Evolutionary conservation across 2,797 vertebrate species (phyloP).

Genomic region (Galagoides demidoff): DNA sequence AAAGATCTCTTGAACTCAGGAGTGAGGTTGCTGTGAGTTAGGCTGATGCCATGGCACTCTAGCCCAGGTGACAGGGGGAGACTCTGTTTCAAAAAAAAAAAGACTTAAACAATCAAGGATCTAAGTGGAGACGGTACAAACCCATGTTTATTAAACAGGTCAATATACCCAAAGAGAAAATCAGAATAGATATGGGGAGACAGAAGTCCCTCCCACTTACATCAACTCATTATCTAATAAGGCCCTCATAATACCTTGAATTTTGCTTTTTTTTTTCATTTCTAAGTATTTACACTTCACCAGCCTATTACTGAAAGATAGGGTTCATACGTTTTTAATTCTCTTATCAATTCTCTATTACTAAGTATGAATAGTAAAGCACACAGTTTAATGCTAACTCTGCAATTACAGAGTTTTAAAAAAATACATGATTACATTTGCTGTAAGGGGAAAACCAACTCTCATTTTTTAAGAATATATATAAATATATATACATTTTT

Average conservation of each 20-base stretch:
- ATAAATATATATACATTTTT: too few relatives aligned
- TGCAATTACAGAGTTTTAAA: not conserved
- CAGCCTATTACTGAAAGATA: constrained; percentile 29
- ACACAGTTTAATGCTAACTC: constrained; percentile 9
- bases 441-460: not conserved
- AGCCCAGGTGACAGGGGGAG: too few relatives aligned
- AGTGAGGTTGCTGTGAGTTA: too few relatives aligned
- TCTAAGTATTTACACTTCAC: constrained; percentile 11
- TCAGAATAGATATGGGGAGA: not conserved
- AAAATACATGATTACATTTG: not conserved
- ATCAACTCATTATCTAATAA: not conserved
- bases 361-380: constrained; percentile 40
- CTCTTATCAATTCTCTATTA: constrained; percentile 43
- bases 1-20: too few relatives aligned
- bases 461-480: not conserved
- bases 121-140: not conserved
- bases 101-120: not conserved
- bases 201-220: not conserved
- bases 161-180: not conserved
- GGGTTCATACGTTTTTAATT: constrained; percentile 8
- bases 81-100: not conserved
- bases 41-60: too few relatives aligned
- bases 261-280: constrained; percentile 42
- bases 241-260: not conserved
- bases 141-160: not conserved